Percentiles rank a stretch among this genome's conserved stretches.
phyloP scores from a whole-genome alignment of 1,140 invertebrate genomes.

The Amphibalanus amphitrite region DNA sequence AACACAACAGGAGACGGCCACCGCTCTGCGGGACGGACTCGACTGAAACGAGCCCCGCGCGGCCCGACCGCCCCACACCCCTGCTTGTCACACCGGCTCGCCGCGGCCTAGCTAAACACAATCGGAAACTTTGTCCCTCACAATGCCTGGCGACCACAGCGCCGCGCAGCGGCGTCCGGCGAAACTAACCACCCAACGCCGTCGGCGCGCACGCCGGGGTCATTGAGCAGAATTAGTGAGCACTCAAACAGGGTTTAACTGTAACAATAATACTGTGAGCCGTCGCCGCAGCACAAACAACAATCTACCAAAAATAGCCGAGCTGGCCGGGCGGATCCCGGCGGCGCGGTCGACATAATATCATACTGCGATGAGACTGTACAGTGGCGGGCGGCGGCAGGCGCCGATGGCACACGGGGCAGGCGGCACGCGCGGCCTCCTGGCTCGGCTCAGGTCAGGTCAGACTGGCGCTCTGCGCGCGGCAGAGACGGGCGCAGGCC shows the following conservation, averaged over 20 bases:
- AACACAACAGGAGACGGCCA: neutral
- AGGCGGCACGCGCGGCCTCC: too few species aligned
- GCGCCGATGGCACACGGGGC: neutral
- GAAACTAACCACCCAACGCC: neutral
- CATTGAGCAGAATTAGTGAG: slow-evolving; percentile 1
- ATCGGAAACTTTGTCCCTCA: too few species aligned
- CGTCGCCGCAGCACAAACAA: neutral
- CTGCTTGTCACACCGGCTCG: too few species aligned
- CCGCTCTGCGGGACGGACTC: neutral
- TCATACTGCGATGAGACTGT: neutral
- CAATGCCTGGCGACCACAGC: neutral
- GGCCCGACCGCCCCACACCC: too few species aligned
- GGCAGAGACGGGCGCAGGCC: slow-evolving; percentile 9
- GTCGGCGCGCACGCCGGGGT: too few species aligned
- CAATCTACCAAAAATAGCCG: neutral
- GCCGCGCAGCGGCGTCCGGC: too few species aligned
- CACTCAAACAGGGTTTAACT: neutral
- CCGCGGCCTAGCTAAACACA: neutral
- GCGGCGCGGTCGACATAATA: neutral
- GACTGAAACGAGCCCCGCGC: too few species aligned
- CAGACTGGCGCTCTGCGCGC: neutral
- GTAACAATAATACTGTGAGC: slow-evolving; percentile 1
- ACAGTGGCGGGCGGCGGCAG: neutral
- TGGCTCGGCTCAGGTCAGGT: too few species aligned
- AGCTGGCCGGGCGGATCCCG: too few species aligned